Evolutionary conservation across 92 coral and sea anemone species (phyloP).

Genomic region (Epizoanthus illoricatus): DNA sequence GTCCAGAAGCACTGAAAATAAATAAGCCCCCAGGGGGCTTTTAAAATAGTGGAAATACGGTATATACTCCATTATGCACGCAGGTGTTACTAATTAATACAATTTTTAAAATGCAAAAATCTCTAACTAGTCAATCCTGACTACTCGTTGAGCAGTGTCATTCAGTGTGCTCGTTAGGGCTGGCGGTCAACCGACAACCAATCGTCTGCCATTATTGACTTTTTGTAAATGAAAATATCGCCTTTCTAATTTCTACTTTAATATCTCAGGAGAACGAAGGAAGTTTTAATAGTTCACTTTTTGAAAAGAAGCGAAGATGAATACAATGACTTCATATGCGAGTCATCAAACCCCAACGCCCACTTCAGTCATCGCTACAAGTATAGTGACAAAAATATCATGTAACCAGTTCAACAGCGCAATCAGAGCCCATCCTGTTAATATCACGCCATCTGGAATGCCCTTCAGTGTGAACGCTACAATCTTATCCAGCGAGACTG

Average conservation of each 20-base stretch:
- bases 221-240: background rate
- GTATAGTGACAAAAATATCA: background rate
- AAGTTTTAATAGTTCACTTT: background rate
- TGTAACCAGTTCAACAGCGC: background rate
- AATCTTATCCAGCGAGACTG: background rate
- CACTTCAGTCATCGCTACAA: background rate
- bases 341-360: background rate
- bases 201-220: background rate
- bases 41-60: too few relatives aligned
- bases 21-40: too few relatives aligned
- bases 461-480: background rate
- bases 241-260: background rate
- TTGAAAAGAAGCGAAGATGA: slow-evolving; percentile 2
- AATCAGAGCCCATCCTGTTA: background rate
- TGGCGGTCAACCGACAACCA: background rate
- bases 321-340: background rate
- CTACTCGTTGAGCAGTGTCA: too few relatives aligned
- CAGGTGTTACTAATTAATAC: too few relatives aligned
- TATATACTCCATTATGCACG: too few relatives aligned
- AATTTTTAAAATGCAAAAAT: too few relatives aligned
- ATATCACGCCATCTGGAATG: background rate
- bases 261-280: background rate
- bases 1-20: too few relatives aligned
- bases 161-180: too few relatives aligned
- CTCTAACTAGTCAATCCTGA: too few relatives aligned